Conservation (phyloP, 2,797 vertebrate genomes). For the Carcharodon carcharias region DNA sequence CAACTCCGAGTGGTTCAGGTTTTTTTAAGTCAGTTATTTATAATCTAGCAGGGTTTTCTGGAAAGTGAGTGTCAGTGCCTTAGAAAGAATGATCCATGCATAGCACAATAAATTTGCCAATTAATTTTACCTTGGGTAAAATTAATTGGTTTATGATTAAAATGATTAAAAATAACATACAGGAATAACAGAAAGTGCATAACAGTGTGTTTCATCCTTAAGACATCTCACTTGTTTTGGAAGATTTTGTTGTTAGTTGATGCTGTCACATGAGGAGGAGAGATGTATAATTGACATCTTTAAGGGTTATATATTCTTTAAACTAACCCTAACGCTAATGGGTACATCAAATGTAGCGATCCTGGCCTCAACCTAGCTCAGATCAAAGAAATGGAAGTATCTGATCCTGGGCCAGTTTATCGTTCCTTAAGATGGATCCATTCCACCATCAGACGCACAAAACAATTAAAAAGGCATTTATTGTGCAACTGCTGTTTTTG, state of each 20-base stretch:
- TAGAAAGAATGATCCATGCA: background rate
- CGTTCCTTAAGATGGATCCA: background rate
- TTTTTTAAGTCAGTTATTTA: background rate
- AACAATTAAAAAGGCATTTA: background rate
- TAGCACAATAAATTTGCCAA: background rate
- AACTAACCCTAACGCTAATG: background rate
- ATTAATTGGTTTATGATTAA: background rate
- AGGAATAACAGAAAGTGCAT: background rate
- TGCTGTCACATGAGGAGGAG: background rate
- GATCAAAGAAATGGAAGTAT: background rate
- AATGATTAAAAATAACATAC: background rate
- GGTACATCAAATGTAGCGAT: background rate
- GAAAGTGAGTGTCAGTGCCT: background rate
- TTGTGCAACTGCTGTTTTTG: background rate
- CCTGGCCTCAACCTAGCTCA: background rate
- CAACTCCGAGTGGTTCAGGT: background rate
- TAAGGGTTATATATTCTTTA: background rate
- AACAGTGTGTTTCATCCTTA: background rate
- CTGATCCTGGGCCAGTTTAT: background rate
- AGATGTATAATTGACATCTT: background rate
- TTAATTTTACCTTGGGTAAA: background rate
- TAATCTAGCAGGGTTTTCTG: background rate
- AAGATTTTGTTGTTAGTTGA: background rate
- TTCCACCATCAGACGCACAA: background rate
- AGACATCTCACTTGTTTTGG: background rate